Evolutionary conservation across 2,888 invertebrate species (phyloP), one percentile per base, ranked within the genome.

Genomic region (Dendrolimus pini): DNA sequence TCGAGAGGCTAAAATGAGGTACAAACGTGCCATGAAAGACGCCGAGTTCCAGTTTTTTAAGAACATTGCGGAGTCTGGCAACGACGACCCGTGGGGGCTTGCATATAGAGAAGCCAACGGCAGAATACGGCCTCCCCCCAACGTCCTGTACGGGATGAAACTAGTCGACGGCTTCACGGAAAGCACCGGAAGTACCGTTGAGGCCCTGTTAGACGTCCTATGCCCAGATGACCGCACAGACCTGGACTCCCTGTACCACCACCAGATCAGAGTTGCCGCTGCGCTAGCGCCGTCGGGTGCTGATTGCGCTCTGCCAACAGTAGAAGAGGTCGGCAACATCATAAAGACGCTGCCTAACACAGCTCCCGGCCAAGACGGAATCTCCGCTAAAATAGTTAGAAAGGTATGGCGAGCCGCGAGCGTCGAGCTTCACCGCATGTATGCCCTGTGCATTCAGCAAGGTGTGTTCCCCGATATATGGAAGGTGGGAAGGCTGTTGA

Each of bases 151-250:
- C 1, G 70, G 67, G 0, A 52, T 60, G 0, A 56, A 52, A 1
- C 55, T 64, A 0, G 56, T 52, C 0, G 62, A 62, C 1, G 61
- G 62, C 0, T 55, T 7, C 14, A 30, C 68, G 0, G 56, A n/a
- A 7, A 57, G 58, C 7, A 58, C 61, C 0, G 62, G 52, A 0
- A 60, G 54, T 7, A 62, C 72, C 1, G 68, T 68, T 65, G 9
- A 7, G 1, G 53, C 54, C 0, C 56, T 75, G 1, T 41, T 75
- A 1, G 0, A 1, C 0, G 58, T 67, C 0, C 58, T 75, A 1
- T 77, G 69, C 52, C 75, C 71, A 0, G 75, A 74, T 41, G 73
- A 74, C n/a, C 59, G 65, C 1, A n/a, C 8, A 1, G 1, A 52
- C 0, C 1, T 0, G 1, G 73, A 75, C 58, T 41, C 68, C 0